Evolutionary conservation across 2,113 vertebrate species (phyloP).

Genomic region (Burhinus oedicnemus): DNA sequence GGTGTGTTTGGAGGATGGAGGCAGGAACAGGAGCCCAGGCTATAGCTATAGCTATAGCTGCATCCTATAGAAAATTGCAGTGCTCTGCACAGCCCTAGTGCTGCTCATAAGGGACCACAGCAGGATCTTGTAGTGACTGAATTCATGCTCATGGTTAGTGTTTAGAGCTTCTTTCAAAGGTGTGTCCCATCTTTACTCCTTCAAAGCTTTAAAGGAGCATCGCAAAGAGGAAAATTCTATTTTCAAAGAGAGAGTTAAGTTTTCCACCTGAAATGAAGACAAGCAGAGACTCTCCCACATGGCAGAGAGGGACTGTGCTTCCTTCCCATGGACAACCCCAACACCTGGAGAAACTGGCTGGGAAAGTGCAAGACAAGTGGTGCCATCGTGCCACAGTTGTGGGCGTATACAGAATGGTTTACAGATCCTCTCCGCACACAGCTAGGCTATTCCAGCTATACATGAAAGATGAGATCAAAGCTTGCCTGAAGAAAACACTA

Average conservation of each 20-base stretch:
- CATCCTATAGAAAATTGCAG: neutral
- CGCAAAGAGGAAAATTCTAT: neutral
- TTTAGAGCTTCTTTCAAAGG: neutral
- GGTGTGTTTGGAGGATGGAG: neutral
- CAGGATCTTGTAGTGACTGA: neutral
- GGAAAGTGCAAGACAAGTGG: neutral
- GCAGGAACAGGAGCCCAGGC: neutral
- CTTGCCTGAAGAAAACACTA: neutral
- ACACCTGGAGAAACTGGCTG: neutral
- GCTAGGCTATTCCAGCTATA: neutral
- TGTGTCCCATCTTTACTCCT: neutral
- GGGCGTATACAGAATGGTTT: neutral
- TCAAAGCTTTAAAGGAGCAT: neutral
- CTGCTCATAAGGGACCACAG: neutral
- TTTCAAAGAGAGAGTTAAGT: neutral
- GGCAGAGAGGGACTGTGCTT: neutral
- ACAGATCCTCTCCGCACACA: neutral
- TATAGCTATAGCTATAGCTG: neutral
- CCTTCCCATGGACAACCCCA: neutral
- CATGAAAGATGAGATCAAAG: neutral
- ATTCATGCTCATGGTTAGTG: neutral
- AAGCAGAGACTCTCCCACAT: rapidly evolving
- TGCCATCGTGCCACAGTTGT: neutral
- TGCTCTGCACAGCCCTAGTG: neutral
- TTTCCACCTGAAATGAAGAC: neutral